Evolutionary conservation across 1,140 invertebrate species (phyloP).

Genomic region (Brachionus paranguensis): DNA sequence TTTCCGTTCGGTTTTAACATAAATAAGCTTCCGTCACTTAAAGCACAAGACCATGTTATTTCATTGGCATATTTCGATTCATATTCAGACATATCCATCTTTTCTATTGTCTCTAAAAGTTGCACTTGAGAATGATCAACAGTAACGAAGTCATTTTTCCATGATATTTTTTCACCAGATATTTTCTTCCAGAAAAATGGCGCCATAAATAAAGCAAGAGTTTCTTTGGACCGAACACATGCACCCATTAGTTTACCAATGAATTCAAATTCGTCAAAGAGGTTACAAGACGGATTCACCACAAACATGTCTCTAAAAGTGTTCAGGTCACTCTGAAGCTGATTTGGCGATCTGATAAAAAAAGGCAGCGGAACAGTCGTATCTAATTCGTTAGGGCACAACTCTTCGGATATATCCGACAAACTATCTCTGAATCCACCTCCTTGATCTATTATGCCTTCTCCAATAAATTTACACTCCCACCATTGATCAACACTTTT

Average conservation of each 20-base stretch:
- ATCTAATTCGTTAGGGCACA: constrained; percentile 50
- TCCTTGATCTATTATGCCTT: constrained; percentile 56
- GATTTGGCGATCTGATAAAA: constrained; percentile 54
- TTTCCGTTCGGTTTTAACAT: constrained; percentile 45
- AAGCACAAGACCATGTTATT: constrained; percentile 48
- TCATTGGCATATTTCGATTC: constrained; percentile 42
- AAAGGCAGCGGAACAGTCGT: constrained; percentile 49
- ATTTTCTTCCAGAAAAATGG: constrained; percentile 54
- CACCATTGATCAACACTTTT: constrained; percentile 53
- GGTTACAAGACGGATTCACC: constrained; percentile 49
- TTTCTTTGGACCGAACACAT: constrained; percentile 53
- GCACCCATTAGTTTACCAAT: constrained; percentile 55
- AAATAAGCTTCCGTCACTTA: constrained; percentile 49
- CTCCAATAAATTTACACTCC: constrained; percentile 56
- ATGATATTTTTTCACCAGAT: constrained; percentile 48
- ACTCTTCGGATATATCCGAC: constrained; percentile 54
- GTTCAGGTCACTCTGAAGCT: constrained; percentile 50
- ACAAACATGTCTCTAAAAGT: constrained; percentile 52
- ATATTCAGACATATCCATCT: constrained; percentile 48
- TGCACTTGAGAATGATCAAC: constrained; percentile 52
- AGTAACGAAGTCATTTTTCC: constrained; percentile 49
- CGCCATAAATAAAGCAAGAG: constrained; percentile 48
- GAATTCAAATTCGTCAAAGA: constrained; percentile 52
- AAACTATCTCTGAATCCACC: constrained; percentile 56
- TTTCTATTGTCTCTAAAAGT: constrained; percentile 48